Percentiles rank a stretch among this genome's conserved stretches.
phyloP scores from a whole-genome alignment of 64 coral and sea anemone species.

The Stylophora pistillata region DNA sequence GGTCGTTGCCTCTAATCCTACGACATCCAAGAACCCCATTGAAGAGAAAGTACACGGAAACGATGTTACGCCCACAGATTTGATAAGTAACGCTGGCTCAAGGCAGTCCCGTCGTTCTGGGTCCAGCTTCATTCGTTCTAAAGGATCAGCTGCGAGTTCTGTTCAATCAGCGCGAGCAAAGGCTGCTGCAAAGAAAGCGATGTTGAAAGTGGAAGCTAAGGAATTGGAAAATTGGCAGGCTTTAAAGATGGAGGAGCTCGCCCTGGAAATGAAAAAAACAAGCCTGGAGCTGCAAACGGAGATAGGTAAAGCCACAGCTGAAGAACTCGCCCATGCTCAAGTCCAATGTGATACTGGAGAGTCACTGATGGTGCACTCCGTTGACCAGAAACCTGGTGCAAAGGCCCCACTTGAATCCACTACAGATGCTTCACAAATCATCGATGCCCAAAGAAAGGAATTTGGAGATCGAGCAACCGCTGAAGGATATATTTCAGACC shows the following conservation, averaged over 20 bases:
- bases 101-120: not conserved
- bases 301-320: not conserved
- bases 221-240: not conserved
- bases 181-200: conserved; percentile 7
- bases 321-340: not conserved
- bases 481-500: too few species aligned
- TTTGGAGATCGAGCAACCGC: too few species aligned
- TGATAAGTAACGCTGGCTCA: not conserved
- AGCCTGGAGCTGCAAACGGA: not conserved
- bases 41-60: not conserved
- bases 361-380: too few species aligned
- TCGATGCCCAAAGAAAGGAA: too few species aligned
- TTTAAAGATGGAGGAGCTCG: not conserved
- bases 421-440: too few species aligned
- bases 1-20: not conserved
- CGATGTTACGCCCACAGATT: not conserved
- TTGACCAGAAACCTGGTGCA: not conserved
- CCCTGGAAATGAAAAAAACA: not conserved
- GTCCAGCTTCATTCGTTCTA: not conserved
- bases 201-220: not conserved
- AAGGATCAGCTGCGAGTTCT: not conserved
- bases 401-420: not conserved
- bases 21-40: too few species aligned
- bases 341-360: not conserved
- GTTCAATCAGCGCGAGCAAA: not conserved